Evolutionary conservation across 2,113 vertebrate species (phyloP).

Genomic region (Epinephelus cyanopodus): DNA sequence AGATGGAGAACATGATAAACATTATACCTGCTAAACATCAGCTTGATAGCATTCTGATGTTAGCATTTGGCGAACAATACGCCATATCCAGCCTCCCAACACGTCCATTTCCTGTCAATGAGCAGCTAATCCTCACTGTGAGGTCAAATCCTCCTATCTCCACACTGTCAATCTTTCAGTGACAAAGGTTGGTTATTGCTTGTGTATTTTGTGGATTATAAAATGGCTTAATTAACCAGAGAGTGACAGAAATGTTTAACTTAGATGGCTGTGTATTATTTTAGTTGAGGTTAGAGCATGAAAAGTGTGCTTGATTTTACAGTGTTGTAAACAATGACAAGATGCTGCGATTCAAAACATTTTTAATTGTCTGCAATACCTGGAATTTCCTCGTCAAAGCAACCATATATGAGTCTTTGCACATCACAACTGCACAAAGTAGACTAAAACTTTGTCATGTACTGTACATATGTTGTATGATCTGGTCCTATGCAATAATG

Average conservation of each 20-base stretch:
- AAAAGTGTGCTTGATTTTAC: too few relatives aligned
- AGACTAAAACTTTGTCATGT: background rate
- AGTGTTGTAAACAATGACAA: too few relatives aligned
- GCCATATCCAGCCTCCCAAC: too few relatives aligned
- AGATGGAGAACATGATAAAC: too few relatives aligned
- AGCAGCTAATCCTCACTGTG: background rate
- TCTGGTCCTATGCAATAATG: too few relatives aligned
- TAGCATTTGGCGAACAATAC: too few relatives aligned
- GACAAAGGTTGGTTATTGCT: background rate
- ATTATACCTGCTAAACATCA: too few relatives aligned
- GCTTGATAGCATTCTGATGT: too few relatives aligned
- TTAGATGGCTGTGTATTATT: background rate
- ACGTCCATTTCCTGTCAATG: too few relatives aligned
- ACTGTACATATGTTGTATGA: too few relatives aligned
- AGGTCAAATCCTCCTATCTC: background rate
- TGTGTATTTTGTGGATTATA: background rate
- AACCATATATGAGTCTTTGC: background rate
- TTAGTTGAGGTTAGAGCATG: slow-evolving; percentile 15
- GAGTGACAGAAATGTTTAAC: background rate
- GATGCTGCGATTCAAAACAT: slow-evolving; percentile 43
- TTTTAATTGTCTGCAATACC: slow-evolving; percentile 56
- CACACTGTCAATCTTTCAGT: background rate
- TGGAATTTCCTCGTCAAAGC: slow-evolving; percentile 1
- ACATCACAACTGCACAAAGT: background rate
- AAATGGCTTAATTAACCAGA: slow-evolving; percentile 42